phyloP scores from a whole-genome alignment of 2,113 vertebrate genomes.

The Vireo altiloquus region DNA sequence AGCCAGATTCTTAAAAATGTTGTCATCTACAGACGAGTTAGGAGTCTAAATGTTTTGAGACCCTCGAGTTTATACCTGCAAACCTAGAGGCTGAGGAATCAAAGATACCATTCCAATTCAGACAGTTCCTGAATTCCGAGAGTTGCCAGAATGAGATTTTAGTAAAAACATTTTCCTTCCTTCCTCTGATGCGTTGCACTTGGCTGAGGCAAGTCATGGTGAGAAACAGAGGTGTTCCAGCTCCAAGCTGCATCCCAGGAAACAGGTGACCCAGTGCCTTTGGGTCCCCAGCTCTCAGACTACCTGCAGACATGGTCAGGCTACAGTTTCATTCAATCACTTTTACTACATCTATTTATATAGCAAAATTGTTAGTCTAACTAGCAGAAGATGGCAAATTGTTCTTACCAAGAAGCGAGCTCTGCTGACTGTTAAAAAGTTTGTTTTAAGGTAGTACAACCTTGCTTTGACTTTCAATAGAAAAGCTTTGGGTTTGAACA shows the following conservation, averaged over 20 bases:
- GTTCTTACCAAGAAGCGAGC: neutral
- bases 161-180: neutral
- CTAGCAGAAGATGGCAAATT: neutral
- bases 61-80: neutral
- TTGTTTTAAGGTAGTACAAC: neutral
- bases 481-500: neutral
- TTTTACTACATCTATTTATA: neutral
- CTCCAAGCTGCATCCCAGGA: neutral
- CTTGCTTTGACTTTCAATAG: neutral
- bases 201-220: neutral
- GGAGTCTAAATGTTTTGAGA: neutral
- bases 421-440: neutral
- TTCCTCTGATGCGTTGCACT: neutral
- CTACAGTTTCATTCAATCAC: neutral
- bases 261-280: neutral
- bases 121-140: neutral
- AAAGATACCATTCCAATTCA: neutral
- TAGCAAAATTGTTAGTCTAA: neutral
- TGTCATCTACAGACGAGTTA: neutral
- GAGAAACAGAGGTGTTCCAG: fast-evolving
- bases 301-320: neutral
- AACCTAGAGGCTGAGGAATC: neutral
- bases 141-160: neutral
- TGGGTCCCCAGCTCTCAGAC: fast-evolving
- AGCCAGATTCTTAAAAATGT: neutral